phyloP scores from a whole-genome alignment of 2,888 invertebrate genomes.

The Peribatodes rhomboidaria region DNA sequence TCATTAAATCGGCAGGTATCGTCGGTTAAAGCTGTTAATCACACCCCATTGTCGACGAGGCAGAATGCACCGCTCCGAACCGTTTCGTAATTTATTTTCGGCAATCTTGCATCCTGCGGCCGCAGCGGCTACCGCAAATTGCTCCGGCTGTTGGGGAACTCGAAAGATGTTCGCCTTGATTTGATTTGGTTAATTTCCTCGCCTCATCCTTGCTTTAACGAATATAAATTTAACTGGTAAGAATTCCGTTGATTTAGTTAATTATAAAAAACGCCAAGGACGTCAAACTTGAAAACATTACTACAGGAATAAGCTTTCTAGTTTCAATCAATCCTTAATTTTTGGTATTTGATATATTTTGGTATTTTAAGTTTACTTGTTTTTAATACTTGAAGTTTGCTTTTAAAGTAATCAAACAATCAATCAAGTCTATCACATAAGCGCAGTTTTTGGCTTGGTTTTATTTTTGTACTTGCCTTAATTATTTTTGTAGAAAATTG shows the following conservation, averaged over 20 bases:
- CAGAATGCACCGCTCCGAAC: conserved; percentile 39
- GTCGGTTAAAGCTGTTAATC: conserved; percentile 52
- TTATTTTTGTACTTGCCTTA: too few relatives aligned
- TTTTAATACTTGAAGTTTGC: too few relatives aligned
- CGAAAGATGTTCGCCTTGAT: conserved; percentile 36
- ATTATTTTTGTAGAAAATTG: too few relatives aligned
- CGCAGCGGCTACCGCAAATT: conserved; percentile 36
- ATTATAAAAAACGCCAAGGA: neutral
- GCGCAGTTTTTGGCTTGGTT: too few relatives aligned
- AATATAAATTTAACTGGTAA: neutral
- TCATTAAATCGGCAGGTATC: conserved; percentile 38
- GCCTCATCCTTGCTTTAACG: neutral
- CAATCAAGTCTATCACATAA: too few relatives aligned
- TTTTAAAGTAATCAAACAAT: too few relatives aligned
- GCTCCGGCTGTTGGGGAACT: conserved; percentile 26
- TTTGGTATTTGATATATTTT: too few relatives aligned
- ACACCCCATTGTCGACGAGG: conserved; percentile 49
- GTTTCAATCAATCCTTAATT: too few relatives aligned
- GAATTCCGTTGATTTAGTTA: neutral
- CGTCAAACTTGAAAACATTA: neutral
- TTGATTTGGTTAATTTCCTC: conserved; percentile 26
- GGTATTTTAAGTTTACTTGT: too few relatives aligned
- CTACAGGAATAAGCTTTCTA: too few relatives aligned
- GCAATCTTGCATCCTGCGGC: conserved; percentile 50
- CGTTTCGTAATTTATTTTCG: conserved; percentile 55